Percentiles rank a stretch among this genome's conserved stretches.
Evolutionary conservation across 2,797 vertebrate species (phyloP).

Genomic region (Atherinosoma microstoma): DNA sequence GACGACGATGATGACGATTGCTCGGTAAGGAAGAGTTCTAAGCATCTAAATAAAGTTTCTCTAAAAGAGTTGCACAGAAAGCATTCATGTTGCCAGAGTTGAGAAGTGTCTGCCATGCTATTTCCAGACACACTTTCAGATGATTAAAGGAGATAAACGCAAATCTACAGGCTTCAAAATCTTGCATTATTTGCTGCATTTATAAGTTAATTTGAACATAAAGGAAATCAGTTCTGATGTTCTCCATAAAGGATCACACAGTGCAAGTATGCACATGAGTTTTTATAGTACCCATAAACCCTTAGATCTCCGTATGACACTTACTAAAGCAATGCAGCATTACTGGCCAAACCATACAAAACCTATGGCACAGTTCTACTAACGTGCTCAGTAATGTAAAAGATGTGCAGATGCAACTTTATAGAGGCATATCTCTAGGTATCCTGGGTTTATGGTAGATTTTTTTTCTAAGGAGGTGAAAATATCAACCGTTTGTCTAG

Average conservation of each 20-base stretch:
- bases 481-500: background rate
- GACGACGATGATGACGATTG: slow-evolving; percentile 88
- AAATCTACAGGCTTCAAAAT: background rate
- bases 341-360: background rate
- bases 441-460: background rate
- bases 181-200: background rate
- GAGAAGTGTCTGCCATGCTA: background rate
- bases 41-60: background rate
- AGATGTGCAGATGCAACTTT: background rate
- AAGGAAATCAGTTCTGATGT: background rate
- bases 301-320: background rate
- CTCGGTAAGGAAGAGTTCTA: slow-evolving; percentile 81
- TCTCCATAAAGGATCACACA: background rate
- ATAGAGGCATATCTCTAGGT: background rate
- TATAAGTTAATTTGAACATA: background rate
- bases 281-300: background rate
- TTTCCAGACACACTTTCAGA: background rate
- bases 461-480: background rate
- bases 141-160: too few species aligned
- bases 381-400: background rate
- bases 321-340: background rate
- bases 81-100: background rate
- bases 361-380: background rate
- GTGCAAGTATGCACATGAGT: background rate
- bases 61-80: background rate